Conservation (phyloP, 2,888 invertebrate species). For the Ferdinandea cuprea region DNA sequence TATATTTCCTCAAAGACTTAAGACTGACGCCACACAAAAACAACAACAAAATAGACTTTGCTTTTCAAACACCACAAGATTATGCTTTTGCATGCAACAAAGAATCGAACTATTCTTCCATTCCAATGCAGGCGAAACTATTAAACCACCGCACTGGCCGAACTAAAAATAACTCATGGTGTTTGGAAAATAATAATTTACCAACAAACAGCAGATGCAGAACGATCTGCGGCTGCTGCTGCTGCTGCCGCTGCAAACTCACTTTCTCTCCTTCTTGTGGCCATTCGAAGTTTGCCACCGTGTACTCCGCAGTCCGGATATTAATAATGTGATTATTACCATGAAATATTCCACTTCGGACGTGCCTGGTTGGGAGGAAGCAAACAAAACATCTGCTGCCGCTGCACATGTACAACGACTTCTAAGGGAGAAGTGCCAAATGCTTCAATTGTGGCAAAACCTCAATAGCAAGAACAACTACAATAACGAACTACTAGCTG, state of each 20-base stretch:
- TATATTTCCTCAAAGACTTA: no score
- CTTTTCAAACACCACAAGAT: not conserved
- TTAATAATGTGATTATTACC: slow-evolving; percentile 63
- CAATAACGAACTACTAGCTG: no score
- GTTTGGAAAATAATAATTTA: slow-evolving; percentile 62
- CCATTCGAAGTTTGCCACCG: slow-evolving; percentile 52
- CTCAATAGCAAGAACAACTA: not conserved
- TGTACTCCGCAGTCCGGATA: slow-evolving; percentile 49
- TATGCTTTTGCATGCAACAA: not conserved
- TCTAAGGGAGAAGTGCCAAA: slow-evolving; percentile 45
- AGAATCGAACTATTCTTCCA: slow-evolving; percentile 41
- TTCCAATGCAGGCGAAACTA: slow-evolving; percentile 13
- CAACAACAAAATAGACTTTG: not conserved
- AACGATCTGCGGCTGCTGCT: slow-evolving; percentile 38
- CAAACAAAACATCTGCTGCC: slow-evolving; percentile 63
- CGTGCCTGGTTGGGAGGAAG: slow-evolving; percentile 35
- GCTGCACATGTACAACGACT: slow-evolving; percentile 35
- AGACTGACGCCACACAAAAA: no score
- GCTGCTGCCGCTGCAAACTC: no score
- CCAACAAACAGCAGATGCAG: slow-evolving; percentile 66
- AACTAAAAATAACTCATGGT: slow-evolving; percentile 56
- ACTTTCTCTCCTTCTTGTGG: slow-evolving; percentile 25
- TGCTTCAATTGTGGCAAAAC: slow-evolving; percentile 35
- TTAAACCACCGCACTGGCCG: slow-evolving; percentile 22
- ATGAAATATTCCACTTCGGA: slow-evolving; percentile 47